phyloP scores from a whole-genome alignment of 2,888 invertebrate species.

The Steinernema hermaphroditum region DNA sequence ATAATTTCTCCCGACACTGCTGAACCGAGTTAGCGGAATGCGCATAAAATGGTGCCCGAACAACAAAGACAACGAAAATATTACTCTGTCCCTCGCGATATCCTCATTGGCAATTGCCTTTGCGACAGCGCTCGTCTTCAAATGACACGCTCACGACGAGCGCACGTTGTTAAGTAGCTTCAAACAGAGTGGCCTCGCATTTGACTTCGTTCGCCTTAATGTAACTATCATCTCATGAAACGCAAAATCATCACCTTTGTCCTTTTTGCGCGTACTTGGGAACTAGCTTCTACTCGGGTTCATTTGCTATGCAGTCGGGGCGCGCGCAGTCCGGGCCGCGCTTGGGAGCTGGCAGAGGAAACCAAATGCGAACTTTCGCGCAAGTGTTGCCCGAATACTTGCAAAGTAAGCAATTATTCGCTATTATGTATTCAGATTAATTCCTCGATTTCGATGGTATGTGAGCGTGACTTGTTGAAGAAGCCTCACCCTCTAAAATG shows the following conservation, averaged over 20 bases:
- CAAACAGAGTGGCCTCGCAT: background rate
- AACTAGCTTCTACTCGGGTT: background rate
- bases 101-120: background rate
- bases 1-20: background rate
- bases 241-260: slow-evolving; percentile 19
- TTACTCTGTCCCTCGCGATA: slow-evolving; percentile 16
- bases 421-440: slow-evolving; percentile 26
- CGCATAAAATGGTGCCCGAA: slow-evolving; percentile 8
- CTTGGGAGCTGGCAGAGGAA: background rate
- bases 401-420: slow-evolving; percentile 10
- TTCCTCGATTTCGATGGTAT: background rate
- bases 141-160: background rate
- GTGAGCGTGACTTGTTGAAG: background rate
- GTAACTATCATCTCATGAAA: background rate
- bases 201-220: background rate
- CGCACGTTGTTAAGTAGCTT: slow-evolving; percentile 1
- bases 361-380: slow-evolving; percentile 12
- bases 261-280: background rate
- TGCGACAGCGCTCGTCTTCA: background rate
- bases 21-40: background rate
- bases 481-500: too few relatives aligned
- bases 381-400: background rate
- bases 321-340: background rate
- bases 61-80: slow-evolving; percentile 6
- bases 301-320: slow-evolving; percentile 10